Base-by-base conservation (phyloP, 2,888 invertebrate genomes). In the Drosophila barbarae region DNA sequence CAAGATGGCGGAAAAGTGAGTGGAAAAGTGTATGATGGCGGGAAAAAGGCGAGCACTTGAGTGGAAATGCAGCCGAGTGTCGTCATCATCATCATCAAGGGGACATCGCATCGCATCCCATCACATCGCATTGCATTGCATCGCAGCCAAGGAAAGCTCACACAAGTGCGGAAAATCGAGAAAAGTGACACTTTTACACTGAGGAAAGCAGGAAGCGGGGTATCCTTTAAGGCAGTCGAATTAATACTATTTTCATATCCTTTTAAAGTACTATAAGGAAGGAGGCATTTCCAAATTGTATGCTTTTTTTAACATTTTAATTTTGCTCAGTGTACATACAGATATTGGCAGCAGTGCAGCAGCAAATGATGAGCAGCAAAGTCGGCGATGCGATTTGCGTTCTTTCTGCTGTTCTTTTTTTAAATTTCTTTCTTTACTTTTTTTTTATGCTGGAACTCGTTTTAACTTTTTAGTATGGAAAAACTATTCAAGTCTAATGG, bases 401-500 rank as follows among this genome's bases (percentile, higher is more conserved):
- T 69, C 55, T 49, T 42, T 42, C 42, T 26, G 41, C n/a, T 42
- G 41, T 41, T 54, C 51, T 32, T 53, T 44, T 35, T 35, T 59
- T 38, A 18, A 28, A 35, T 34, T 26, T 54, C 36, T 21, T 32
- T 28, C 15, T 21, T 47, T 50, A 32, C n/a, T 41, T 26, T 44
- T 18, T 49, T 52, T 55, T 46, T 28, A n/a, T 3, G 10, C 12
- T 5, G 15, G 32, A 36, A 35, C 34, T 30, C 42, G 44, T 34
- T 60, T 52, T 39, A 23, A 54, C 42, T 69, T 51, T 71, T 67
- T 70, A 67, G 51, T 72, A 74, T 83, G 74, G 73, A 66, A 83
- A 87, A 87, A 86, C 87, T 87, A 87, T 88, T 88, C 80, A 86
- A 86, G 87, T 85, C 88, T 88, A 88, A 88, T 88, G 88, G 87